These are phyloP conservation scores for Griposia aprilina DNA, from an alignment of 2,888 invertebrate species.

Conservation along the genomic window DNA sequence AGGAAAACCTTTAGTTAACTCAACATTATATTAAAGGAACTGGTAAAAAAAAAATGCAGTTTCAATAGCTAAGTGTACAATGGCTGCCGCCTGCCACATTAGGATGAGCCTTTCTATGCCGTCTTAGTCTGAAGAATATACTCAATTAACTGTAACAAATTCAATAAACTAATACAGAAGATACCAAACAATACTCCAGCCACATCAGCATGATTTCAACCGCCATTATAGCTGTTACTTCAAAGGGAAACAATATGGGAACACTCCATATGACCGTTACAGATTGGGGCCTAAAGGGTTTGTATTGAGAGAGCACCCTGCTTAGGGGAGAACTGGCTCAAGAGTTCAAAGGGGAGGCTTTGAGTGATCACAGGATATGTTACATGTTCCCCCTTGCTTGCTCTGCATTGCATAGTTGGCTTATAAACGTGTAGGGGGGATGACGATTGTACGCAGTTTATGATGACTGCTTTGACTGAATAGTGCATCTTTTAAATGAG, in stretches of 20 bases:
- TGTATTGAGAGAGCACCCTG: slow-evolving; percentile 54
- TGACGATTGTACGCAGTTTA: neutral
- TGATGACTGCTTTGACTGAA: neutral
- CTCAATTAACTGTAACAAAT: slow-evolving; percentile 31
- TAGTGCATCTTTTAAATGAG: neutral
- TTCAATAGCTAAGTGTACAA: neutral
- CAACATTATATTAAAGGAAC: neutral
- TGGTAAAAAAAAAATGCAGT: neutral
- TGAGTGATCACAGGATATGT: slow-evolving; percentile 64
- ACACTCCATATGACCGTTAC: slow-evolving; percentile 51
- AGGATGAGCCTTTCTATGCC: neutral
- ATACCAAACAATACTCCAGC: slow-evolving; percentile 12
- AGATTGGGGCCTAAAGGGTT: slow-evolving; percentile 59
- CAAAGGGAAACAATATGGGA: slow-evolving; percentile 51
- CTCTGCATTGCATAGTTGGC: slow-evolving; percentile 21
- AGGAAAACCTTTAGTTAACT: no score
- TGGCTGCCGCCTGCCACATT: no score
- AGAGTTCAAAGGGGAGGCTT: slow-evolving; percentile 62
- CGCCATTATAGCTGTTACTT: slow-evolving; percentile 37
- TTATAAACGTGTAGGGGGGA: slow-evolving; percentile 29
- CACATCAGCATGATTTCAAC: slow-evolving; percentile 36
- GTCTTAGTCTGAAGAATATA: neutral
- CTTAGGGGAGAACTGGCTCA: slow-evolving; percentile 58
- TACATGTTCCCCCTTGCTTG: slow-evolving; percentile 52
- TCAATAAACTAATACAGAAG: slow-evolving; percentile 16